These are phyloP conservation scores for Anastrepha obliqua DNA, from an alignment of 1,140 invertebrate species.

Conservation along the genomic window DNA sequence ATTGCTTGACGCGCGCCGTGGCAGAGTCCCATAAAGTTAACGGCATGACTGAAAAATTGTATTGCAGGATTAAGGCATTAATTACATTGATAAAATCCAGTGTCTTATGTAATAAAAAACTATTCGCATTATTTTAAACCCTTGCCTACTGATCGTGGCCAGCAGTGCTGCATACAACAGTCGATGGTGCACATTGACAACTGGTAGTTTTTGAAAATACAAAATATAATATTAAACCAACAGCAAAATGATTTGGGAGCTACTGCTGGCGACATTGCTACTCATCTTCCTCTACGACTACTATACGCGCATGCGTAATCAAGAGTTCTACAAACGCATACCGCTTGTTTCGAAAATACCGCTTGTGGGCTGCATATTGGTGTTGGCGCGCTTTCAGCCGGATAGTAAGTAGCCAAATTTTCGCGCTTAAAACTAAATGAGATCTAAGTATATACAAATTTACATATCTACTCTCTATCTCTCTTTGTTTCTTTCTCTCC, in stretches of 20 bases:
- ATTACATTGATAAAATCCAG: not conserved
- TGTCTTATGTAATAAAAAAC: no score
- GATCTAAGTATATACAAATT: not conserved
- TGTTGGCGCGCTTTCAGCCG: constrained; percentile 67
- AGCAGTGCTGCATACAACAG: not conserved
- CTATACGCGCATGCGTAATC: not conserved
- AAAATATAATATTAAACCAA: not conserved
- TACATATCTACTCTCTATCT: not conserved
- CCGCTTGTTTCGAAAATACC: constrained; percentile 65
- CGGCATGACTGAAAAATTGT: no score
- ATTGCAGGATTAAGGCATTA: no score
- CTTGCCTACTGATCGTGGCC: not conserved
- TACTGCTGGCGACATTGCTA: not conserved
- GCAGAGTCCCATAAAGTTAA: no score
- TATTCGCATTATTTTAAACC: not conserved
- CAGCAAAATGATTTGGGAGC: constrained; percentile 18
- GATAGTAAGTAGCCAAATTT: constrained; percentile 62
- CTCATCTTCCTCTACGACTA: not conserved
- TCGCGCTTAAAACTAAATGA: not conserved
- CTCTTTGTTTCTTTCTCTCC: not conserved
- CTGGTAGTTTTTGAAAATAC: not conserved
- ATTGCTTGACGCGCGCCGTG: no score
- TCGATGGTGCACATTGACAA: not conserved
- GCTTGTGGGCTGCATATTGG: constrained; percentile 62
- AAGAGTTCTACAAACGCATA: constrained; percentile 41